These are phyloP conservation scores for Actenoides lindsayi DNA, from an alignment of 2,113 vertebrate genomes.

Conservation along the genomic window DNA sequence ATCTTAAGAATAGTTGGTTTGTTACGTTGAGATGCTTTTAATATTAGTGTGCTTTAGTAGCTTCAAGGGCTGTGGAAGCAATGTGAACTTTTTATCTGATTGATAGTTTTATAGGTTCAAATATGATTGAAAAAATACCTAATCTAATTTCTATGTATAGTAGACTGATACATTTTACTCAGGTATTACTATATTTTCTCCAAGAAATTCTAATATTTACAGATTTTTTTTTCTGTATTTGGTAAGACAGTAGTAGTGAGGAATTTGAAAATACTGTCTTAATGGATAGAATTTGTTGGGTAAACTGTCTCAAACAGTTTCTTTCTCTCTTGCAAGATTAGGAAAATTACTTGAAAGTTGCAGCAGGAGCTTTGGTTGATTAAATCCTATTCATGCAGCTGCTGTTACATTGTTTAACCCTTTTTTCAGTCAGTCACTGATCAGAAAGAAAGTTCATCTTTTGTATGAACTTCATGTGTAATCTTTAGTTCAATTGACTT, in stretches of 20 bases:
- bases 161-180: neutral
- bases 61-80: neutral
- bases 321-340: neutral
- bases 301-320: neutral
- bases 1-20: neutral
- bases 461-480: neutral
- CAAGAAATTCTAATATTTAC: neutral
- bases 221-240: neutral
- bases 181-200: neutral
- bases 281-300: neutral
- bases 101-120: neutral
- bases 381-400: neutral
- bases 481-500: constrained; percentile 3
- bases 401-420: neutral
- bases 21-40: neutral
- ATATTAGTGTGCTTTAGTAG: neutral
- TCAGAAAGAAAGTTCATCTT: neutral
- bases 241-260: neutral
- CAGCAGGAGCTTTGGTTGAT: neutral
- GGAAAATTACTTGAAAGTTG: neutral
- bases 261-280: neutral
- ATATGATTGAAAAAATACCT: neutral
- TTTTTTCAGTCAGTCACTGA: neutral
- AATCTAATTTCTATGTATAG: neutral
- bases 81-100: neutral